These are phyloP conservation scores for Vipera ursinii DNA, from an alignment of 2,797 vertebrate species.

Conservation along the genomic window DNA sequence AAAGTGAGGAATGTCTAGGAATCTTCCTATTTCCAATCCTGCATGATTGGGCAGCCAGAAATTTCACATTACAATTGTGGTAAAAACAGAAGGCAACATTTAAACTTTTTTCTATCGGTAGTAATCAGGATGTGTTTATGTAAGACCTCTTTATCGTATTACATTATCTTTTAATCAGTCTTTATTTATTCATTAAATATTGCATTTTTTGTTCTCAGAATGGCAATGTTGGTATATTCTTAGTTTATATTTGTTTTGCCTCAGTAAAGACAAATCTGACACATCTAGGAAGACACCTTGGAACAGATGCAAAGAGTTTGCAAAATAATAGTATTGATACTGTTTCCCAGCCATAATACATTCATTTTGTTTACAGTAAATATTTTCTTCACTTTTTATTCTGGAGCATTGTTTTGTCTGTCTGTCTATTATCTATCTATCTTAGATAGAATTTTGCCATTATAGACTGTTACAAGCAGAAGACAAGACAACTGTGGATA, in stretches of 20 bases:
- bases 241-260: neutral
- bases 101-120: neutral
- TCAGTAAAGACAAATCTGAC: neutral
- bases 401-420: neutral
- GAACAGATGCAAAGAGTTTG: neutral
- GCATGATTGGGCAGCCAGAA: neutral
- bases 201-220: neutral
- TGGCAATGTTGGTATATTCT: neutral
- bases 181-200: neutral
- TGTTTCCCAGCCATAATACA: neutral
- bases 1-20: conserved; percentile 19
- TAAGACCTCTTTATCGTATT: neutral
- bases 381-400: neutral
- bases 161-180: neutral
- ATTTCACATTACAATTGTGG: neutral
- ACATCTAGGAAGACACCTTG: neutral
- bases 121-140: neutral
- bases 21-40: neutral
- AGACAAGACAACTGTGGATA: neutral
- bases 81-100: neutral
- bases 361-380: neutral
- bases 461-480: neutral
- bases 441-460: neutral
- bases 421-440: neutral
- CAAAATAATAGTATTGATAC: neutral